These are phyloP conservation scores for Dysdera silvatica DNA, from an alignment of 1,140 invertebrate species.

Conservation along the genomic window DNA sequence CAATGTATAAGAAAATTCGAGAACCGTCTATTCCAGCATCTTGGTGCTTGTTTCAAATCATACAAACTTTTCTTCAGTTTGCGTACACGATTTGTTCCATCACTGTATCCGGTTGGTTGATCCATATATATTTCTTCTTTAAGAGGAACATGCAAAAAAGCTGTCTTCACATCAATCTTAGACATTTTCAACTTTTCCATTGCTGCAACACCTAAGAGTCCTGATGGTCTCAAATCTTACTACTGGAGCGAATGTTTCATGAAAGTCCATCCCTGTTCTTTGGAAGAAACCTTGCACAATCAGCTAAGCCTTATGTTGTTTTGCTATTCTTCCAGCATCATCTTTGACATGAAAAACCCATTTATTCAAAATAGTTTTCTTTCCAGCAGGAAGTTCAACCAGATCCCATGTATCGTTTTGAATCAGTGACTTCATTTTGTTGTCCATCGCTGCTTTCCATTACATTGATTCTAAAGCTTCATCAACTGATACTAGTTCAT, in stretches of 20 bases:
- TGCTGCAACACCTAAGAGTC: constrained; percentile 18
- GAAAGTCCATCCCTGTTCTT: too few species aligned
- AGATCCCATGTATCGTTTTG: too few species aligned
- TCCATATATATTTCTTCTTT: constrained; percentile 6
- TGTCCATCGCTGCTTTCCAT: too few species aligned
- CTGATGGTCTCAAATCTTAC: neutral
- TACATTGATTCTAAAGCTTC: too few species aligned
- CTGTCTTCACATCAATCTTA: constrained; percentile 6
- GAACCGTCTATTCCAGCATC: constrained; percentile 15
- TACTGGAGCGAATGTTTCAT: neutral
- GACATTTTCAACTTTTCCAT: constrained; percentile 18
- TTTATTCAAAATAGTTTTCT: too few species aligned
- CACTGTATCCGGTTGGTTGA: neutral
- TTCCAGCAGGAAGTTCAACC: too few species aligned
- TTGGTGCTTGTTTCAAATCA: constrained; percentile 11
- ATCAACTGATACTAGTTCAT: too few species aligned
- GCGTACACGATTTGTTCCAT: neutral
- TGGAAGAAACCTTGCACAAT: too few species aligned
- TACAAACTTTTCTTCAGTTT: constrained; percentile 25
- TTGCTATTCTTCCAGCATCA: too few species aligned
- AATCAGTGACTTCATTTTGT: too few species aligned
- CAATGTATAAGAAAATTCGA: neutral
- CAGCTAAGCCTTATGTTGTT: too few species aligned
- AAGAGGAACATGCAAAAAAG: constrained; percentile 6
- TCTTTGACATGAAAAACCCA: too few species aligned